Conservation (phyloP, 2,888 invertebrate species). For the Synanthedon vespiformis region DNA sequence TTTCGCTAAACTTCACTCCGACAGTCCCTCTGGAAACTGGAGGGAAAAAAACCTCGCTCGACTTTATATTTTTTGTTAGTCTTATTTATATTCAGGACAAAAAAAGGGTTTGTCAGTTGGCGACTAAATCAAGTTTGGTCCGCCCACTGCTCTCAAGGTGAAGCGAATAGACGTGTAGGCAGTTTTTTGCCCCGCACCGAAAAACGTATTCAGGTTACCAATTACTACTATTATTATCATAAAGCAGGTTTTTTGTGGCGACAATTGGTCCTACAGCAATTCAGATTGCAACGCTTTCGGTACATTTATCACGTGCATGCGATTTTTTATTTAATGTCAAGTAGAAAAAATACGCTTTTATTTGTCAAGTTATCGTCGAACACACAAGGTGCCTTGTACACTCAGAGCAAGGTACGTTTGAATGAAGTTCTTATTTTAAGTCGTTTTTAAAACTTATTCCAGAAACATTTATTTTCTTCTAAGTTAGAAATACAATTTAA, state of each 20-base stretch:
- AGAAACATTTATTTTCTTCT: too few species aligned
- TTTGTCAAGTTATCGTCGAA: too few species aligned
- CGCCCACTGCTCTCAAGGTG: slow-evolving; percentile 63
- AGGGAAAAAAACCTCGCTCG: slow-evolving; percentile 41
- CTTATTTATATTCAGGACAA: slow-evolving; percentile 67
- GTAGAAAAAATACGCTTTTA: too few species aligned
- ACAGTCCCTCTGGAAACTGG: slow-evolving; percentile 36
- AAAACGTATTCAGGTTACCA: slow-evolving; percentile 34
- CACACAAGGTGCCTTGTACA: too few species aligned
- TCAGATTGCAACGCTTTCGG: slow-evolving; percentile 12
- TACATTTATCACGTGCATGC: slow-evolving; percentile 30
- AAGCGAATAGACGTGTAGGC: slow-evolving; percentile 38
- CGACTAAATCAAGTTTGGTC: slow-evolving; percentile 61
- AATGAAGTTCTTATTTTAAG: too few species aligned
- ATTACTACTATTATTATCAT: slow-evolving; percentile 28
- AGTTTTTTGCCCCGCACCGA: slow-evolving; percentile 31
- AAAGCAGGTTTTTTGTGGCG: slow-evolving; percentile 13
- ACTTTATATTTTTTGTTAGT: slow-evolving; percentile 49
- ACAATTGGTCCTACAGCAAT: slow-evolving; percentile 14
- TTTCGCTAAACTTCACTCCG: slow-evolving; percentile 49
- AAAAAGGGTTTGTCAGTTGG: slow-evolving; percentile 66
- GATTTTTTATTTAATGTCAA: slow-evolving; percentile 16
- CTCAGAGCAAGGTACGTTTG: too few species aligned
- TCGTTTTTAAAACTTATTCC: too few species aligned
- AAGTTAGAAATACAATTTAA: too few species aligned